phyloP scores from a whole-genome alignment of 2,797 vertebrate species.

The Scarus forsteni region DNA sequence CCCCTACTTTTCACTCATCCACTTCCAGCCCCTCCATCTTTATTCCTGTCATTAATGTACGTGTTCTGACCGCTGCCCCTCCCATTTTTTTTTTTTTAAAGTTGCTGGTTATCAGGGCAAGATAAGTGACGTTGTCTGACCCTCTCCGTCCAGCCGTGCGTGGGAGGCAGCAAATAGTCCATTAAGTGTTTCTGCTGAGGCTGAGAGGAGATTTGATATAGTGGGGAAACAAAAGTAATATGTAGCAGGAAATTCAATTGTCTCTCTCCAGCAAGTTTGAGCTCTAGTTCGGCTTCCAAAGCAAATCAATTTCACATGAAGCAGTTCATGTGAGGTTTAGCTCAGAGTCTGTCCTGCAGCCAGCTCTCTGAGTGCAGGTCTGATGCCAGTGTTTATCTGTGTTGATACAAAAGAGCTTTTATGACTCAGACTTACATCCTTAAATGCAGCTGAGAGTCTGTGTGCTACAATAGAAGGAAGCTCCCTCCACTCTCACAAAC shows the following conservation, averaged over 20 bases:
- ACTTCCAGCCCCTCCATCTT: conserved; percentile 33
- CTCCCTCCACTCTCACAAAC: conserved; percentile 61
- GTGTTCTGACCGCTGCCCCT: conserved; percentile 63
- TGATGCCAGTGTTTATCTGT: conserved; percentile 50
- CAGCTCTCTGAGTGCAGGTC: conserved; percentile 35
- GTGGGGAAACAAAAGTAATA: conserved; percentile 88
- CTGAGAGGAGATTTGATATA: conserved; percentile 87
- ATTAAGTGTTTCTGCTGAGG: conserved; percentile 86
- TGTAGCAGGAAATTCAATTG: conserved; percentile 89
- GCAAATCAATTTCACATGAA: conserved; percentile 82
- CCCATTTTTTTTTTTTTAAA: conserved; percentile 43
- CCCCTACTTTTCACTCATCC: conserved; percentile 24
- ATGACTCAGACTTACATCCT: conserved; percentile 73
- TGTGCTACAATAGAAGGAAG: conserved; percentile 75
- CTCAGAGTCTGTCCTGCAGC: conserved; percentile 42
- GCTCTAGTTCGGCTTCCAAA: conserved; percentile 79
- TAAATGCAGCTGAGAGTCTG: conserved; percentile 30
- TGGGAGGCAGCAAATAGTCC: conserved; percentile 86
- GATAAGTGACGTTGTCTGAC: conserved; percentile 58
- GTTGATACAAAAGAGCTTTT: conserved; percentile 58
- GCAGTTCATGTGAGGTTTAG: conserved; percentile 78
- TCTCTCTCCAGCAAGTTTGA: conserved; percentile 81
- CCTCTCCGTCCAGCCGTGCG: conserved; percentile 63
- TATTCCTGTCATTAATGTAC: conserved; percentile 14
- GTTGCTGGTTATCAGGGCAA: conserved; percentile 50